Evolutionary conservation across 2,888 invertebrate species (phyloP).

Genomic region (Drosophila birchii): DNA sequence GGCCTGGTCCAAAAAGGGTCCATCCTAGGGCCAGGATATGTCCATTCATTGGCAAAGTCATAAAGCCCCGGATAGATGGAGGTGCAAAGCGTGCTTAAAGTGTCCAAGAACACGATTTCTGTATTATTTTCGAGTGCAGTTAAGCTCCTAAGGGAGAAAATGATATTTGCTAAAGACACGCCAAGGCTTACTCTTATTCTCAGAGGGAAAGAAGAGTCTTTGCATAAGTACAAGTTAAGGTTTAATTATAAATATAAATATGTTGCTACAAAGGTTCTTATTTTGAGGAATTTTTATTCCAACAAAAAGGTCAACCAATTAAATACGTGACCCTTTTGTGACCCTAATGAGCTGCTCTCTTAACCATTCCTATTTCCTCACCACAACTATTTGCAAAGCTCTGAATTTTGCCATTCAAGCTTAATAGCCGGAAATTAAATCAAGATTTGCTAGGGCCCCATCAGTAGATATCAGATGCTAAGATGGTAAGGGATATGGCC

Average conservation of each 20-base stretch:
- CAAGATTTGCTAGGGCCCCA: conserved; percentile 62
- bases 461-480: background rate
- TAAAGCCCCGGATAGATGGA: conserved; percentile 38
- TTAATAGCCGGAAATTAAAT: conserved; percentile 75
- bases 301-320: background rate
- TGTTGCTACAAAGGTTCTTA: background rate
- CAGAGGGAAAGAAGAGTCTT: background rate
- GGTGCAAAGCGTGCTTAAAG: conserved; percentile 24
- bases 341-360: conserved; percentile 27
- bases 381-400: conserved; percentile 62
- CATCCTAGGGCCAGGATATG: conserved; percentile 17
- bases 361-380: background rate
- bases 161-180: conserved; percentile 1
- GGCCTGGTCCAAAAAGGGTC: conserved; percentile 3
- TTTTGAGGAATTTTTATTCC: background rate
- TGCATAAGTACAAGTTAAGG: too few relatives aligned
- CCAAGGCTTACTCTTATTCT: background rate
- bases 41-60: conserved; percentile 42
- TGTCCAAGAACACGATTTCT: conserved; percentile 7
- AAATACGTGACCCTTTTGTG: conserved; percentile 13
- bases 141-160: background rate
- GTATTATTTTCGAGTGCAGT: conserved; percentile 1
- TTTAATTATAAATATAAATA: background rate
- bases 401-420: conserved; percentile 47
- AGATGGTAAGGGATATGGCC: background rate